Base-by-base conservation (phyloP, 2,888 invertebrate genomes). In the Lycocerus yunnanus region DNA sequence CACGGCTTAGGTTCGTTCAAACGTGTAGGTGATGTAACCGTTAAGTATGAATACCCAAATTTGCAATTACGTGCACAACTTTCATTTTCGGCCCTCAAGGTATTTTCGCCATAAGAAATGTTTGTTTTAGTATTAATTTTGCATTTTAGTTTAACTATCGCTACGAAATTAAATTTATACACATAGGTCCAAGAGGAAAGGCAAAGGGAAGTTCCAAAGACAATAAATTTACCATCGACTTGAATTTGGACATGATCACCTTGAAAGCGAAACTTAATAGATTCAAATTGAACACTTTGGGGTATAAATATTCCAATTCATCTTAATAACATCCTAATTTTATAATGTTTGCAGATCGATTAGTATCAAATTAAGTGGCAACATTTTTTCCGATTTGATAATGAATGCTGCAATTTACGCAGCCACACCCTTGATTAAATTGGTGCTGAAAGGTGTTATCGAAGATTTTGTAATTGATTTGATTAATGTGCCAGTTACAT, bases 91-190 rank as follows among this genome's bases (percentile, higher is more conserved):
- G 13, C n/a, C 3, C 15, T 72, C 43, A 14, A 11, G 11, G 71
- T 71, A 66, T 58, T 58, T n/a, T 13, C 14, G n/a, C 8, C 10
- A n/a, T 65, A 4, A 18, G 5, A 2, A n/a, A 24, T 9, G 27
- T 3, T 24, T 43, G 15, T 58, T 58, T 3, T 43, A 68, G 58
- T 15, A 11, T 11, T 16, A 58, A 58, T 58, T 43, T 68, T 15
- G 27, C 13, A 20, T 21, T 69, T 65, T 24, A 73, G 73, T 73
- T 73, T 24, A 18, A 58, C 16, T 73, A 73, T 58, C 3, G 65
- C 8, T 73, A 73, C 18, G 69, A 59, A 65, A 65, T 66, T 9
- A 73, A 69, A 21, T 73, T 69, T 15, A 69, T 73, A 69, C 4
- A 27, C 20, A 13, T 73, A 15, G 73, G 73, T 16, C 73, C 73